Evolutionary conservation across 2,888 invertebrate species (phyloP), one percentile per base, ranked within the genome.

Genomic region (Cyrtodaria siliqua): DNA sequence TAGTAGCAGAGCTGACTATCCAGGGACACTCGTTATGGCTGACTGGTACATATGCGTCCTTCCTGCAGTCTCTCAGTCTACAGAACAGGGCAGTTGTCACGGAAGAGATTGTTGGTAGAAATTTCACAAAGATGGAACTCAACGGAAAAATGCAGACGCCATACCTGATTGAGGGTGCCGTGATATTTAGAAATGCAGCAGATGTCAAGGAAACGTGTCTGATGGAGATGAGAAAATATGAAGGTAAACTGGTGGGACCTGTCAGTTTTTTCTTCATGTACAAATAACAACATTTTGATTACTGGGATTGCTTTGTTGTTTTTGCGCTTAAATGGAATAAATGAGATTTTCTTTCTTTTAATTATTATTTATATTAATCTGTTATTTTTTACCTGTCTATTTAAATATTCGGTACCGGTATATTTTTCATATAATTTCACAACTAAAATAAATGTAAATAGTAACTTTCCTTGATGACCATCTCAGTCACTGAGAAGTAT

Each of bases 161-260:
- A 23, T 3, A 20, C 27, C 50, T 57, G 6, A 67, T 67, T n/a
- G 38, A 3, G 2, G 67, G 67, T 40, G 67, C 50, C 8, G 14
- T 57, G 23, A 38, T 57, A 2, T 67, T 67, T 23, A 23, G 27
- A 16, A 44, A 2, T 2, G 27, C 8, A 16, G 26, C 38, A 49
- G 53, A 27, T 9, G 12, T 1, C 14, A 27, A 16, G 16, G 29
- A 33, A 53, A 53, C 16, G 12, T 80, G 79, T 62, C 38, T 59
- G 2, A 72, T 72, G 68, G 79, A 76, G 40, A 20, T 80, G 50
- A 53, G 72, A 14, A 49, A 72, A 29, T 26, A 60, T 20, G 26
- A 27, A 62, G 79, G 79, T 80, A 55, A 72, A 62, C 26, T 24
- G 12, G n/a, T n/a, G n/a, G n/a, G n/a, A n/a, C n/a, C n/a, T n/a